Percentiles rank a stretch among this genome's conserved stretches.
These are phyloP conservation scores for Coenobita brevimanus DNA, from an alignment of 1,140 invertebrate species.

Conservation along the genomic window DNA sequence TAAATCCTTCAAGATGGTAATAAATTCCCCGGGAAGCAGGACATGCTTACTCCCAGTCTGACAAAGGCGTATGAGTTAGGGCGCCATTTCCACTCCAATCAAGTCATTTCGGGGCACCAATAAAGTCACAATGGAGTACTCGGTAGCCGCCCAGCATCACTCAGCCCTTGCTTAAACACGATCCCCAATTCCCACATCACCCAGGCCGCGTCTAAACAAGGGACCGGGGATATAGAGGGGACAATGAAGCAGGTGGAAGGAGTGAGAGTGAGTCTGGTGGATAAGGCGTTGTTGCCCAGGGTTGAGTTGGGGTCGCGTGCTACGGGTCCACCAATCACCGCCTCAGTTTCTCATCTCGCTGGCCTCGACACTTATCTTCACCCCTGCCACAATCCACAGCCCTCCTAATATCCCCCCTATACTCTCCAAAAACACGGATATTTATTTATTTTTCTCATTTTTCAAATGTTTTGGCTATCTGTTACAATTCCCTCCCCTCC, in stretches of 20 bases:
- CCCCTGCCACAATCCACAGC: conserved; percentile 53
- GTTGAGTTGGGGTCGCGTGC: conserved; percentile 40
- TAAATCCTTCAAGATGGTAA: conserved; percentile 62
- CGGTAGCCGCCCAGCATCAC: neutral
- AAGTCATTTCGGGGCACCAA: neutral
- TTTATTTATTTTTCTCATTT: neutral
- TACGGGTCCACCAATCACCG: conserved; percentile 42
- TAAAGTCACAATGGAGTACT: neutral
- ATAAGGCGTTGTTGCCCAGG: conserved; percentile 18
- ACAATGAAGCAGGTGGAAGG: neutral
- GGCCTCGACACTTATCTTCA: conserved; percentile 61
- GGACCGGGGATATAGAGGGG: neutral
- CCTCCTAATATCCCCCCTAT: neutral
- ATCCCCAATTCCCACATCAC: too few species aligned
- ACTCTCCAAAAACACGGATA: neutral
- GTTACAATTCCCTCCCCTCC: too few species aligned
- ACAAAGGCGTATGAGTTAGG: conserved; percentile 31
- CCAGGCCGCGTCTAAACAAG: too few species aligned
- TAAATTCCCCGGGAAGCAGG: conserved; percentile 48
- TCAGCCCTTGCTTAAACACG: neutral
- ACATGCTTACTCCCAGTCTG: conserved; percentile 15
- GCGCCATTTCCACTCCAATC: too few species aligned
- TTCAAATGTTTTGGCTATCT: too few species aligned
- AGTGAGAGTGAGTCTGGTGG: neutral
- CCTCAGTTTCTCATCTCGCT: conserved; percentile 58